Evolutionary conservation across 2,797 vertebrate genomes (phyloP), one percentile per base, ranked within the genome.

Genomic region (Eulemur albifrons): DNA sequence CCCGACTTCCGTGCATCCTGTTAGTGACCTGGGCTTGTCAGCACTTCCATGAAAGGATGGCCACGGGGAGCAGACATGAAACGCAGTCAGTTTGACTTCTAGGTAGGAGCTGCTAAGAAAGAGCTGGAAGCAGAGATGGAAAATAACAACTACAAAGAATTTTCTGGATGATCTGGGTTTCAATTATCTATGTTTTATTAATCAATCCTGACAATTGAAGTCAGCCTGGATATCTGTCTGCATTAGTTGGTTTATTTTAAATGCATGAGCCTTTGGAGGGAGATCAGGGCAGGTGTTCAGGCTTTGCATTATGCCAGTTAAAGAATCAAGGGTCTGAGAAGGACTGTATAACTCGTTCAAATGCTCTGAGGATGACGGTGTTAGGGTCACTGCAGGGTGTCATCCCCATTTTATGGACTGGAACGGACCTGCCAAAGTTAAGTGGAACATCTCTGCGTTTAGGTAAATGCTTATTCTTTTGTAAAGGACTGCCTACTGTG

Each of bases 111-210:
- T 86, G n/a, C 14, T 80, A 86, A 93, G 50, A 59, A 57, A 75
- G 35, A 9, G 11, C 13, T 85, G 38, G 52, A 48, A 86, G 43
- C 40, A 88, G 25, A 88, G 81, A 84, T 27, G 38, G 61, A 72
- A 70, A 81, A 61, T 38, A 88, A 38, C 23, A 94, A 63, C 83
- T 77, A n/a, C n/a, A 54, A 87, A 94, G 82, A 82, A 76, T 2
- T 76, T 90, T 92, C 45, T 91, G 50, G 25, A 79, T 93, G 25
- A 38, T 54, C 17, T 93, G 89, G 59, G 14, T 79, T 94, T 97
- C 72, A 59, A 1, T 63, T 27, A 67, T 65, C 23, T 94, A 40
- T 50, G 40, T 65, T 89, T 94, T 72, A 20, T 91, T 86, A 86
- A 52, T 73, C 11, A 90, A 12, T 72, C 54, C 20, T 65, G 70